Evolutionary conservation across 2,113 vertebrate genomes (phyloP).

Genomic region (Taxidea taxus): DNA sequence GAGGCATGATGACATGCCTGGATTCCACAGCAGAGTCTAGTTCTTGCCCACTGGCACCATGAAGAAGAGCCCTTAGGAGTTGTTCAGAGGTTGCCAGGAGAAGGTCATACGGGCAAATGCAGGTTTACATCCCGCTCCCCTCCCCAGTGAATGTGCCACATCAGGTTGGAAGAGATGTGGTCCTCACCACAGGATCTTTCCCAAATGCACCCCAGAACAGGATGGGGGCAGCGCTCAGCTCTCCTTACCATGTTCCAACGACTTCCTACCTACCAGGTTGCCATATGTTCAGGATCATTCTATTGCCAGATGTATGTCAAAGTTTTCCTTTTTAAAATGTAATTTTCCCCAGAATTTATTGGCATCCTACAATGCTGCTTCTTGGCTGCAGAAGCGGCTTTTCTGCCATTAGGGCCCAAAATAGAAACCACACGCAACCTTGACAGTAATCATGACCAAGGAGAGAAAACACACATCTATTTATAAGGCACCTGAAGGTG

Average conservation of each 20-base stretch:
- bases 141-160: not conserved
- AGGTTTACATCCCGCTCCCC: not conserved
- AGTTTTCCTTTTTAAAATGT: conserved; percentile 76
- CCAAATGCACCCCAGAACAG: conserved; percentile 54
- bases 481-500: conserved; percentile 66
- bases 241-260: conserved; percentile 46
- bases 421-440: conserved; percentile 72
- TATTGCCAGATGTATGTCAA: conserved; percentile 78
- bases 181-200: conserved; percentile 22
- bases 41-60: not conserved
- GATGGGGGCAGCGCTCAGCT: not conserved
- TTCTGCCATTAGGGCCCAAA: conserved; percentile 71
- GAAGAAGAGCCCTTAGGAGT: conserved; percentile 28
- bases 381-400: conserved; percentile 70
- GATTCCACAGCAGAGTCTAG: not conserved
- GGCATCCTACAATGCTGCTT: conserved; percentile 75
- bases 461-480: conserved; percentile 49
- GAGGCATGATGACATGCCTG: not conserved
- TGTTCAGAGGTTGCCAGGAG: not conserved
- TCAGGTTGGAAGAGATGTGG: conserved; percentile 21
- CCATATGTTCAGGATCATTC: conserved; percentile 70
- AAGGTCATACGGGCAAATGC: conserved; percentile 13
- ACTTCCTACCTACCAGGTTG: conserved; percentile 70
- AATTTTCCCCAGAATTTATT: conserved; percentile 75
- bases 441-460: conserved; percentile 68